phyloP scores from a whole-genome alignment of 2,113 vertebrate genomes.

The Rhombomys opimus region DNA sequence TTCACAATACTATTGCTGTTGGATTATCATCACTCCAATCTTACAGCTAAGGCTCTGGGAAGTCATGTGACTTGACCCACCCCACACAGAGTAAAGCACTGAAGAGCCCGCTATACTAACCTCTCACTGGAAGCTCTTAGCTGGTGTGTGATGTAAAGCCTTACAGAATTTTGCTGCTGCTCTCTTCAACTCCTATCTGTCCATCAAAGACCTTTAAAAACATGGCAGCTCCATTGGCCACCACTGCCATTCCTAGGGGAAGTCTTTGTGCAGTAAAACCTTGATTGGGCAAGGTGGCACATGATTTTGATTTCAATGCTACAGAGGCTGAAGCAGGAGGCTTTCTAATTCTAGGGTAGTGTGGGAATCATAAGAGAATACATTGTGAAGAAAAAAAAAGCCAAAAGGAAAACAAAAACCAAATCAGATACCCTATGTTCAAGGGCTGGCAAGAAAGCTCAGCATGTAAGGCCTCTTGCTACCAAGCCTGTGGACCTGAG shows the following conservation, averaged over 20 bases:
- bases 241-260: neutral
- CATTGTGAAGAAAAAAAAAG: neutral
- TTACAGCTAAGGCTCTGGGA: neutral
- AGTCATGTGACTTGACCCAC: neutral
- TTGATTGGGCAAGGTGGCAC: neutral
- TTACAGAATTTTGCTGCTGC: neutral
- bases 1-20: neutral
- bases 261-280: neutral
- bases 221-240: neutral
- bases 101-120: neutral
- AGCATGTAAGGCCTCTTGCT: neutral
- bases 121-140: neutral
- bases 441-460: neutral
- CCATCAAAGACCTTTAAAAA: slow-evolving; percentile 6
- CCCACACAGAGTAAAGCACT: neutral
- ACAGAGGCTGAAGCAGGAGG: neutral
- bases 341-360: neutral
- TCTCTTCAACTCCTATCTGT: neutral
- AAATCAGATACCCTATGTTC: neutral
- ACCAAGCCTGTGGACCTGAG: neutral
- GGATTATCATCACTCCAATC: neutral
- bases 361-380: neutral
- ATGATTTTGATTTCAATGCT: neutral
- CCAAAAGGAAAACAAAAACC: neutral
- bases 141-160: neutral